Percentiles rank a stretch among this genome's conserved stretches.
Evolutionary conservation across 2,797 vertebrate species (phyloP).

Genomic region (Premnoplex brunnescens): DNA sequence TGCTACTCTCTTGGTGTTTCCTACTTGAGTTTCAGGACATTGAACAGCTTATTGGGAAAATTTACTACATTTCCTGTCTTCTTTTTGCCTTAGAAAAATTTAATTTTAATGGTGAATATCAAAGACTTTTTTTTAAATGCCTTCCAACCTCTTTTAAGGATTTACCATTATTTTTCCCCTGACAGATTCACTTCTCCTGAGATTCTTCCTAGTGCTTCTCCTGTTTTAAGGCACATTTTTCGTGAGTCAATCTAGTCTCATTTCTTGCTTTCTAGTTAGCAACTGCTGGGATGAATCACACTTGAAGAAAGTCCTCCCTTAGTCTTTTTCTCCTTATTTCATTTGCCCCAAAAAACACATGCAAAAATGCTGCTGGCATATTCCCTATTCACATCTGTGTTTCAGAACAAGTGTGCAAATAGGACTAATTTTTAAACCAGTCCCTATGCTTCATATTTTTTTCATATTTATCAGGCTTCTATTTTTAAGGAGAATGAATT

Average conservation of each 20-base stretch:
- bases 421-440: background rate
- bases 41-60: background rate
- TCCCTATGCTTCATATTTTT: background rate
- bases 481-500: background rate
- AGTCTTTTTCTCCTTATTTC: background rate
- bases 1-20: background rate
- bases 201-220: background rate
- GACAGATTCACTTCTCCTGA: background rate
- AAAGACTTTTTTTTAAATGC: background rate
- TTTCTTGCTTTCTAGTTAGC: background rate
- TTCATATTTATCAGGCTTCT: background rate
- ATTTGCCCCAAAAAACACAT: background rate
- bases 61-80: background rate
- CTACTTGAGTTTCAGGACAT: background rate
- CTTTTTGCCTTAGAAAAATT: background rate
- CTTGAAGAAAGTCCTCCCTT: background rate
- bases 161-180: background rate
- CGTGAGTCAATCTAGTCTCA: background rate
- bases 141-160: background rate
- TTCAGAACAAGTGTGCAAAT: background rate
- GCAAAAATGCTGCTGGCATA: background rate
- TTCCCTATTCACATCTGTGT: background rate
- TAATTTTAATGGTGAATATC: background rate
- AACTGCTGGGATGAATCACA: background rate
- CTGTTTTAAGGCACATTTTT: background rate